Evolutionary conservation across 2,113 vertebrate species (phyloP).

Genomic region (Salvelinus namaycush): DNA sequence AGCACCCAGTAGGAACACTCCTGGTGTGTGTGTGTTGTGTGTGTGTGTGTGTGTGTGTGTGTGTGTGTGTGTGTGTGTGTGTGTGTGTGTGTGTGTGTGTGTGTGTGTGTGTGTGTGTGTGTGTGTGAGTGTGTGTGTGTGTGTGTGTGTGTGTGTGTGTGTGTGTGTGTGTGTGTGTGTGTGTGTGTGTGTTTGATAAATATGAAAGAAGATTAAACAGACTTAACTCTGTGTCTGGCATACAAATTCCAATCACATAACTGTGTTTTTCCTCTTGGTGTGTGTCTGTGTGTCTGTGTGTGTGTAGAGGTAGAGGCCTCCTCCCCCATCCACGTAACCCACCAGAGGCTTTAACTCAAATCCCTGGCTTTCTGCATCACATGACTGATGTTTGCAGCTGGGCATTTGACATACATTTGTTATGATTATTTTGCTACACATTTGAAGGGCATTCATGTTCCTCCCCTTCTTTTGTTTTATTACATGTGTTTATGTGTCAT

Average conservation of each 20-base stretch:
- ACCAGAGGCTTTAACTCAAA: conserved; percentile 79
- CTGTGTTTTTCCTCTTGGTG: conserved; percentile 73
- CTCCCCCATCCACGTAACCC: conserved; percentile 77
- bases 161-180: background rate
- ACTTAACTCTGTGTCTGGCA: conserved; percentile 90
- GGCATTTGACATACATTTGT: conserved; percentile 72
- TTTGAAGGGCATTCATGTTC: conserved; percentile 58
- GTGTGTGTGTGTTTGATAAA: conserved; percentile 61
- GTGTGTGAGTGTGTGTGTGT: background rate
- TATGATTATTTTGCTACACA: conserved; percentile 63
- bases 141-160: background rate
- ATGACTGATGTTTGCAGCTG: conserved; percentile 72
- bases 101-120: no score
- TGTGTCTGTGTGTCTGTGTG: conserved; percentile 24
- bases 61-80: background rate
- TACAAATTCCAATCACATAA: conserved; percentile 87
- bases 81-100: no score
- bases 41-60: conserved; percentile 14
- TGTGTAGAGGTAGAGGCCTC: conserved; percentile 51
- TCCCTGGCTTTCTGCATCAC: conserved; percentile 73
- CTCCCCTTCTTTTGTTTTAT: conserved; percentile 12
- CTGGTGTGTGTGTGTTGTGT: conserved; percentile 7
- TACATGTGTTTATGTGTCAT: background rate
- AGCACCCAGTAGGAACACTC: conserved; percentile 33
- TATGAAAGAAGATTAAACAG: conserved; percentile 91